Evolutionary conservation across 2,113 vertebrate species (phyloP), one percentile per base, ranked within the genome.

Genomic region (Microcebus jonahi): DNA sequence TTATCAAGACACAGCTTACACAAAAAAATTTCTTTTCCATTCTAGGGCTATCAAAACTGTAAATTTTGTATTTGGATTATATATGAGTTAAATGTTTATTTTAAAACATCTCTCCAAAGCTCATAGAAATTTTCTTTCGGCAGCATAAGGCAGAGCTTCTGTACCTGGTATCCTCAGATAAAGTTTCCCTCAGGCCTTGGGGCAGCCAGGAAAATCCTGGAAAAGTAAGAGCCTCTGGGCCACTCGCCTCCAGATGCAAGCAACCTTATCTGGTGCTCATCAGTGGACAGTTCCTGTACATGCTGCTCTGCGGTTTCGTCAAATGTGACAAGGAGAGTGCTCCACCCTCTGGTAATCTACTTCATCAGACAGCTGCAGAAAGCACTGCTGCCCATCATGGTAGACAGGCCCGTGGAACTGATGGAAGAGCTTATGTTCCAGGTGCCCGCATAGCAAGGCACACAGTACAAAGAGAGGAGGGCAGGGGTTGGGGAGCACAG

Each of bases 11-110:
- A 67, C 68, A 57, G 29, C 34, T 94, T 61, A 77, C 17, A 83
- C 9, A 95, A 85, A 90, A 71, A n/a, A 48, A 94, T 91, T 86
- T 88, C 14, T 73, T 93, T 95, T 73, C 25, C 65, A 90, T 71
- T 90, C 53, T 86, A 89, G 53, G 71, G 89, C 59, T 90, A 86
- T 1, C 29, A 88, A 96, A 94, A 90, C 61, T 9, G 2, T 53
- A 59, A 92, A 84, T 53, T 95, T 45, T 61, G 31, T 76, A 96
- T 59, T 50, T 92, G 53, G 45, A 75, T 81, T 94, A 79, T 87
- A 5, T 23, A 29, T 75, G 6, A 70, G 20, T 45, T 80, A 94
- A 93, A 86, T 61, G 59, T 90, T 94, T 55, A 45, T 63, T 83
- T 23, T 68, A 94, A 96, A 85, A 94, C 25, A 65, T 83, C 48